Evolutionary conservation across 2,797 vertebrate genomes (phyloP), one percentile per base, ranked within the genome.

Genomic region (Cyprinella venusta): DNA sequence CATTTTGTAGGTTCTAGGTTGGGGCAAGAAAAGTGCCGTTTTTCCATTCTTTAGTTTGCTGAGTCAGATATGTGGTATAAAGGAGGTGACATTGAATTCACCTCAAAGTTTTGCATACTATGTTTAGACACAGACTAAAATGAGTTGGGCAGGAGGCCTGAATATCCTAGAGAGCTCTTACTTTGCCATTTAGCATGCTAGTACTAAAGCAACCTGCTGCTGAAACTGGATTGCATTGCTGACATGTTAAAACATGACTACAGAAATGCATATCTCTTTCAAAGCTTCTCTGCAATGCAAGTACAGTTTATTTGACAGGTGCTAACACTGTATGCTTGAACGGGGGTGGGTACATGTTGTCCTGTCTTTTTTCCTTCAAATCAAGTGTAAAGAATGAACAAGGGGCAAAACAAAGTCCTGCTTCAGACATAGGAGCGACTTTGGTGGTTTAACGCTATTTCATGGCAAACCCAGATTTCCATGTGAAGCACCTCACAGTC

Each of bases 231-330:
- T 75, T 75, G 59, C n/a, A 54, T 48, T 54, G 15, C 45, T 40
- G 72, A 71, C 72, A 42, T 64, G 64, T 38, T 68, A 59, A 70
- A 64, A 81, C 74, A 50, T 45, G 69, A 70, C 45, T 48, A 4
- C 15, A 38, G 18, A 56, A 33, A 67, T 24, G 30, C 12, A 64
- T 40, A 50, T 59, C 16, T 26, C 59, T 82, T 42, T 85, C 54
- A 82, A 80, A 80, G 64, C 16, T 26, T 63, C 26, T 87, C 74
- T 40, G 64, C 61, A 70, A 68, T 48, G 48, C 59, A 50, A 24
- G 65, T n/a, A 33, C n/a, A 16, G 70, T 84, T 45, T 54, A 68
- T 72, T 78, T 33, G 79, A 54, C 79, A 30, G 68, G 59, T 64
- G 69, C 59, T 84, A 61, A 79, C 19, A 65, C 40, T 38, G 33